Base-by-base conservation (phyloP, 2,888 invertebrate species). In the Amphipyra tragopoginis region DNA sequence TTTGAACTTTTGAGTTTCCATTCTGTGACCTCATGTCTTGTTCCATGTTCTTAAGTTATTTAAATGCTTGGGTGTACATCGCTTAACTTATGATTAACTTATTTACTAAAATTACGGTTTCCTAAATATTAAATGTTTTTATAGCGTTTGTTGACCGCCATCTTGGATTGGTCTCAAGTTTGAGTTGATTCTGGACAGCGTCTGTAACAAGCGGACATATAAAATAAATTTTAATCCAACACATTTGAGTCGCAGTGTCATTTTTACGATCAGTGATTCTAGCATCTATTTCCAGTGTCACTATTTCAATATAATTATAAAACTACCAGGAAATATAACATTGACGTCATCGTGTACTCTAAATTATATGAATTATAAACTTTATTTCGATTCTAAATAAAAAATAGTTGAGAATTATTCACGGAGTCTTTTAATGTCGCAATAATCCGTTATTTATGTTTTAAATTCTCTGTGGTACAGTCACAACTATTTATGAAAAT, bases 81-180 rank as follows among this genome's bases (percentile, higher is more conserved):
- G 82, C 81, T 86, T 87, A 87, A 85, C 86, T 85, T 90, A 89
- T 62, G 47, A 80, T 75, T 86, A 89, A 86, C 89, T 92, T 93
- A 93, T 64, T 68, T 81, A 88, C 87, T 93, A 93, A 87, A 84
- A 89, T 93, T 93, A 94, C 93, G 93, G 92, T 92, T 93, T 88
- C 92, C 86, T 93, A 92, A 57, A 81, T 74, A 78, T 86, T 87
- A 86, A 80, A 61, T 81, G 80, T 86, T 83, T 86, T 86, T 86
- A 81, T 86, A 83, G 82, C 83, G 83, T 84, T 72, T 84, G 77
- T 85, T 83, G 80, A 81, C 84, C 88, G 84, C 87, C 88, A 86
- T 83, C 84, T 82, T 83, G 75, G 83, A 82, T 90, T 88, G 89
- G 89, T 92, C 89, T 92, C 91, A 82, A 78, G 57, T 78, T 75